Percentiles rank a stretch among this genome's conserved stretches.
Conservation (phyloP, 2,888 invertebrate genomes). For the Invenusta paracnida region DNA sequence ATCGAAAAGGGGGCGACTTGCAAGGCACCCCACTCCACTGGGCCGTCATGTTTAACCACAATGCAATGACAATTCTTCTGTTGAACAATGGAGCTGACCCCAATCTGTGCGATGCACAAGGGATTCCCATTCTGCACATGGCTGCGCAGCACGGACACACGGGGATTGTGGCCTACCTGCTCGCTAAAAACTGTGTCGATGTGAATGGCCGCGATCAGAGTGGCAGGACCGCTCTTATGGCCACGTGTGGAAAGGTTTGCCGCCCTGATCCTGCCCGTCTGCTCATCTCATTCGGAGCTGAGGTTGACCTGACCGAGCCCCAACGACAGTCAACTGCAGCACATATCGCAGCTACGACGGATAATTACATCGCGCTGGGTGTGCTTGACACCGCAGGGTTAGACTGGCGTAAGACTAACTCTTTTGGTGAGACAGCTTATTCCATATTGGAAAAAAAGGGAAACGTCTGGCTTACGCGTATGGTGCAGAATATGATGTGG, state of each 20-base stretch:
- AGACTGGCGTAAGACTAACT: slow-evolving; percentile 63
- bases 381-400: slow-evolving; percentile 74
- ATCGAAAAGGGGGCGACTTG: slow-evolving; percentile 89
- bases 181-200: slow-evolving; percentile 5
- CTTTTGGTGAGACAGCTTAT: slow-evolving; percentile 50
- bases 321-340: slow-evolving; percentile 91
- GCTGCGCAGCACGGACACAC: slow-evolving; percentile 35
- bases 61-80: slow-evolving; percentile 73
- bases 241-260: slow-evolving; percentile 85
- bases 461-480: background rate
- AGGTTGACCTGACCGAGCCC: slow-evolving; percentile 76
- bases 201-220: slow-evolving; percentile 20
- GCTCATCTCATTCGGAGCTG: slow-evolving; percentile 84
- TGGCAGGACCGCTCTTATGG: slow-evolving; percentile 68
- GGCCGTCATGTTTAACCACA: slow-evolving; percentile 76
- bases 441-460: background rate
- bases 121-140: slow-evolving; percentile 47
- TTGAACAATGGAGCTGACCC: slow-evolving; percentile 82
- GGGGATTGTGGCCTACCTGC: slow-evolving; percentile 38
- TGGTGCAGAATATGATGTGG: slow-evolving; percentile 23
- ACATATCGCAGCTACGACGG: slow-evolving; percentile 89
- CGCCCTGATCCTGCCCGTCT: slow-evolving; percentile 86
- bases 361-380: slow-evolving; percentile 81
- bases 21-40: slow-evolving; percentile 93
- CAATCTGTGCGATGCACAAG: slow-evolving; percentile 83